Conservation (phyloP, 2,888 invertebrate genomes). For the Drosophila rellima region DNA sequence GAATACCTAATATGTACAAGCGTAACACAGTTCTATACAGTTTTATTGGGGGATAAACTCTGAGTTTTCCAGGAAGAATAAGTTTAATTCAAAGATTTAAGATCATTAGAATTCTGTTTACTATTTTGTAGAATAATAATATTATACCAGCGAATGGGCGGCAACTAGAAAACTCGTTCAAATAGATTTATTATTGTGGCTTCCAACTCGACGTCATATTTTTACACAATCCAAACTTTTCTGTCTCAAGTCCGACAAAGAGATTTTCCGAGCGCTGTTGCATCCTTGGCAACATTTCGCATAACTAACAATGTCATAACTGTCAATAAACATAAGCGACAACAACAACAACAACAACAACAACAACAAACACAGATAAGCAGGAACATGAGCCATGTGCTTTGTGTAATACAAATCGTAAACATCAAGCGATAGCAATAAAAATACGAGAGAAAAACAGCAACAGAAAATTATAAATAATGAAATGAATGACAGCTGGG, state of each 20-base stretch:
- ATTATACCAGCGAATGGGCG: neutral
- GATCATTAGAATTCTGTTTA: neutral
- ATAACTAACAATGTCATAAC: constrained; percentile 33
- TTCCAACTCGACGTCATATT: constrained; percentile 2
- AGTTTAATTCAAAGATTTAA: too few species aligned
- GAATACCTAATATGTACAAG: too few species aligned
- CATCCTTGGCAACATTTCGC: constrained; percentile 22
- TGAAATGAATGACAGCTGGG: neutral
- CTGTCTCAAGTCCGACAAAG: neutral
- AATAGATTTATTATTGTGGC: constrained; percentile 2
- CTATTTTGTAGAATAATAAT: neutral
- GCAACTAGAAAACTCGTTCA: neutral
- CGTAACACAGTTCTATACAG: too few species aligned
- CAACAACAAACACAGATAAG: constrained; percentile 8
- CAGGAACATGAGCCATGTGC: constrained; percentile 38
- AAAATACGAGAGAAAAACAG: constrained; percentile 15
- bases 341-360: constrained; percentile 34
- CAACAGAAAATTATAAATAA: constrained; percentile 1
- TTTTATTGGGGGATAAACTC: too few species aligned
- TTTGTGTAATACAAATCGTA: constrained; percentile 49
- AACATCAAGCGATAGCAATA: constrained; percentile 44
- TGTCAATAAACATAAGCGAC: constrained; percentile 47
- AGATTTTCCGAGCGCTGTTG: constrained; percentile 15
- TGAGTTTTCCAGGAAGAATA: too few species aligned
- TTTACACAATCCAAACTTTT: neutral